phyloP scores from a whole-genome alignment of 2,888 invertebrate species.

The Petrolisthes cinctipes region DNA sequence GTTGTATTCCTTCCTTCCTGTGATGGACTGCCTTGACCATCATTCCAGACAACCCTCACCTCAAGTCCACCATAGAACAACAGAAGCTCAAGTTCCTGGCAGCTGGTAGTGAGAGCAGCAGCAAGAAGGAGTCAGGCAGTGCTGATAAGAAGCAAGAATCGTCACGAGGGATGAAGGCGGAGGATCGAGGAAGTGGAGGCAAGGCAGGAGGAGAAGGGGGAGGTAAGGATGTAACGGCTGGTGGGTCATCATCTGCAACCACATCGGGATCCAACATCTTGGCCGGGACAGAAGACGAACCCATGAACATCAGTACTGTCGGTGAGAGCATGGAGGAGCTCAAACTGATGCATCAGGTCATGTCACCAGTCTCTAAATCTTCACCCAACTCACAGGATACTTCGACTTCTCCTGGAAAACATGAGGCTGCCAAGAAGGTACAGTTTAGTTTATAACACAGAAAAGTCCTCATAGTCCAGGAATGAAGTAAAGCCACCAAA shows the following conservation, averaged over 20 bases:
- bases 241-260: too few species aligned
- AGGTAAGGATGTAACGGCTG: background rate
- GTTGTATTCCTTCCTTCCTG: too few species aligned
- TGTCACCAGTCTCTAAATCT: background rate
- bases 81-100: constrained; percentile 74
- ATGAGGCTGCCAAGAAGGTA: constrained; percentile 12
- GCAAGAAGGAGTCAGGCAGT: constrained; percentile 25
- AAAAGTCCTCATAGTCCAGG: too few species aligned
- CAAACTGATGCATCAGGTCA: constrained; percentile 49
- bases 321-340: constrained; percentile 54
- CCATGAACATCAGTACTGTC: constrained; percentile 39
- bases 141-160: background rate
- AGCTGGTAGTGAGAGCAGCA: constrained; percentile 27
- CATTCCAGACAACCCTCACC: constrained; percentile 56
- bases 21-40: too few species aligned
- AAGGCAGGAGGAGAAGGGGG: background rate
- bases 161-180: background rate
- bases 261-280: too few species aligned
- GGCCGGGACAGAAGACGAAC: background rate
- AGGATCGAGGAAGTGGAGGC: background rate
- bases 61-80: constrained; percentile 75
- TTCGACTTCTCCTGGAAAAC: too few species aligned
- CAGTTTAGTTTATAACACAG: too few species aligned
- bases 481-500: too few species aligned
- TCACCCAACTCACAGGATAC: too few species aligned